These are phyloP conservation scores for Caenorhabditis panamensis DNA, from an alignment of 2,888 invertebrate genomes.

Conservation along the genomic window DNA sequence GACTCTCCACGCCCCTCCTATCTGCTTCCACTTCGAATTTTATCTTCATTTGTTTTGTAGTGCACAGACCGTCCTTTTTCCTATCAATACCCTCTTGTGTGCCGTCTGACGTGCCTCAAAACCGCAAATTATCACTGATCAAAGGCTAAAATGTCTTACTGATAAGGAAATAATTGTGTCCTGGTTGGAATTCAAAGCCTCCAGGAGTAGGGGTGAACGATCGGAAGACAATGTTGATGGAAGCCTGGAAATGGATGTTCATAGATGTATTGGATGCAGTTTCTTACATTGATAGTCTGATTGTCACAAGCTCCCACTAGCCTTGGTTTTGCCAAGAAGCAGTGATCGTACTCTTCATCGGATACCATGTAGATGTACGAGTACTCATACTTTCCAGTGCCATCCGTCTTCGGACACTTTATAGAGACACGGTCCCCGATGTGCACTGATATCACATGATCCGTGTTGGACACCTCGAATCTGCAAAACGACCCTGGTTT, in stretches of 20 bases:
- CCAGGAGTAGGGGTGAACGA: constrained; percentile 80
- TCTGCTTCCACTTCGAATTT: constrained; percentile 76
- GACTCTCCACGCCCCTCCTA: constrained; percentile 49
- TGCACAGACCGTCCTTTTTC: constrained; percentile 77
- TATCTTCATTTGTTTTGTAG: constrained; percentile 77
- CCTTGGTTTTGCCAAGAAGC: constrained; percentile 61
- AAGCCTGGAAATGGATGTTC: constrained; percentile 60
- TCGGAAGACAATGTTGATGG: constrained; percentile 79
- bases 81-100: constrained; percentile 75
- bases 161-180: constrained; percentile 78
- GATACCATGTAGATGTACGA: constrained; percentile 78
- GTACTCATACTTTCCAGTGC: constrained; percentile 72
- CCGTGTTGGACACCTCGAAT: constrained; percentile 78
- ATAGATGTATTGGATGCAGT: neutral
- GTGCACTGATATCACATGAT: constrained; percentile 77
- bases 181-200: constrained; percentile 79
- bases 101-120: constrained; percentile 79
- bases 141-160: constrained; percentile 67
- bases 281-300: constrained; percentile 59
- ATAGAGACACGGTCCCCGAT: constrained; percentile 79
- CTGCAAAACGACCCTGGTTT: constrained; percentile 40
- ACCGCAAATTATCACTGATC: neutral
- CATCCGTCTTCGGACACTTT: constrained; percentile 73
- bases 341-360: constrained; percentile 71
- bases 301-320: constrained; percentile 69